These are phyloP conservation scores for Hemibagrus guttatus DNA, from an alignment of 2,797 vertebrate species.

Conservation along the genomic window DNA sequence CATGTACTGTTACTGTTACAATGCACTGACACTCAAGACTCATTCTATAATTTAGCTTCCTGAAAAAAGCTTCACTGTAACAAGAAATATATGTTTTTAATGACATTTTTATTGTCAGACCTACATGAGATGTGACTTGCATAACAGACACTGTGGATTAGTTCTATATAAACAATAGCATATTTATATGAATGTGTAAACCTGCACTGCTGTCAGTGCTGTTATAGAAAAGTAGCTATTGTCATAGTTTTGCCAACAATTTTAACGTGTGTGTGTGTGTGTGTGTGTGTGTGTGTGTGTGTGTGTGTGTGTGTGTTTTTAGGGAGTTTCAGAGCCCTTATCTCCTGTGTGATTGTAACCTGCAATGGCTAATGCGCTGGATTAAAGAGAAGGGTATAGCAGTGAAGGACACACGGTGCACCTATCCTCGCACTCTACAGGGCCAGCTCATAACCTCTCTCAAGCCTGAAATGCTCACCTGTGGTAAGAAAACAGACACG, in stretches of 20 bases:
- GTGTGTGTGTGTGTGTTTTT: slow-evolving; percentile 10
- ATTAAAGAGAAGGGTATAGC: slow-evolving; percentile 84
- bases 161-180: background rate
- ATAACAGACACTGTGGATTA: background rate
- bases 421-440: slow-evolving; percentile 89
- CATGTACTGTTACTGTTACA: background rate
- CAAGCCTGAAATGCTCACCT: slow-evolving; percentile 85
- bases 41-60: background rate
- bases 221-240: background rate
- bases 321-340: slow-evolving; percentile 96
- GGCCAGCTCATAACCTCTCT: slow-evolving; percentile 82
- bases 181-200: background rate
- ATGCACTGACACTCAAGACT: no score
- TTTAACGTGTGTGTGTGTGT: background rate
- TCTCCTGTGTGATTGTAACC: slow-evolving; percentile 94
- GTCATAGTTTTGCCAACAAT: background rate
- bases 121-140: background rate
- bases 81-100: background rate
- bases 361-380: slow-evolving; percentile 91
- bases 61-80: background rate
- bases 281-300: background rate
- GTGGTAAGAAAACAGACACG: slow-evolving; percentile 77
- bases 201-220: no score
- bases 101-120: background rate
- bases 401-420: slow-evolving; percentile 90